Conservation (phyloP, 2,888 invertebrate species). For the Abrostola triplasia region DNA sequence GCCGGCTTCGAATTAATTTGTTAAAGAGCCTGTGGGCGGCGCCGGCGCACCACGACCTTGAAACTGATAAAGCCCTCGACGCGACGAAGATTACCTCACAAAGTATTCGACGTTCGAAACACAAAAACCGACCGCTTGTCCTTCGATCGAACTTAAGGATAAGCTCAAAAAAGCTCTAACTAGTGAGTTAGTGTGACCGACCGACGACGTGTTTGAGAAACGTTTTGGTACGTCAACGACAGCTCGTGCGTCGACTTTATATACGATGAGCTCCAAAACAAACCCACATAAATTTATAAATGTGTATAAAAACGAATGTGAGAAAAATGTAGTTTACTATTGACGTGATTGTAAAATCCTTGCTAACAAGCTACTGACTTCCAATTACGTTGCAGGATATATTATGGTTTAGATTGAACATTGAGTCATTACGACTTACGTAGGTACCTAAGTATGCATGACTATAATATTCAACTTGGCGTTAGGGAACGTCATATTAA, state of each 20-base stretch:
- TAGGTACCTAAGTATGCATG: slow-evolving; percentile 28
- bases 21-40: slow-evolving; percentile 42
- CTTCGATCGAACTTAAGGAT: slow-evolving; percentile 25
- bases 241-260: slow-evolving; percentile 1
- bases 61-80: slow-evolving; percentile 50
- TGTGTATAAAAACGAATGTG: not conserved
- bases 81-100: slow-evolving; percentile 38
- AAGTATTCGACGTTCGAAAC: slow-evolving; percentile 14
- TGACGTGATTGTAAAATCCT: slow-evolving; percentile 3
- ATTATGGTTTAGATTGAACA: slow-evolving; percentile 19
- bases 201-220: slow-evolving; percentile 2
- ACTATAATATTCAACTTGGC: slow-evolving; percentile 21
- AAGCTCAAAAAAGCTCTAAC: slow-evolving; percentile 36
- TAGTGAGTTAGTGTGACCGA: not conserved
- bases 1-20: slow-evolving; percentile 25
- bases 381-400: slow-evolving; percentile 27
- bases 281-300: no score
- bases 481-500: slow-evolving; percentile 5
- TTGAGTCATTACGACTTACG: slow-evolving; percentile 42
- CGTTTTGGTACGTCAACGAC: slow-evolving; percentile 13
- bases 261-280: no score
- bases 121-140: slow-evolving; percentile 36
- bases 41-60: slow-evolving; percentile 49
- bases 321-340: not conserved
- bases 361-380: not conserved